Evolutionary conservation across 2,888 invertebrate genomes (phyloP), one percentile per base, ranked within the genome.

Genomic region (Cheilosia variabilis): DNA sequence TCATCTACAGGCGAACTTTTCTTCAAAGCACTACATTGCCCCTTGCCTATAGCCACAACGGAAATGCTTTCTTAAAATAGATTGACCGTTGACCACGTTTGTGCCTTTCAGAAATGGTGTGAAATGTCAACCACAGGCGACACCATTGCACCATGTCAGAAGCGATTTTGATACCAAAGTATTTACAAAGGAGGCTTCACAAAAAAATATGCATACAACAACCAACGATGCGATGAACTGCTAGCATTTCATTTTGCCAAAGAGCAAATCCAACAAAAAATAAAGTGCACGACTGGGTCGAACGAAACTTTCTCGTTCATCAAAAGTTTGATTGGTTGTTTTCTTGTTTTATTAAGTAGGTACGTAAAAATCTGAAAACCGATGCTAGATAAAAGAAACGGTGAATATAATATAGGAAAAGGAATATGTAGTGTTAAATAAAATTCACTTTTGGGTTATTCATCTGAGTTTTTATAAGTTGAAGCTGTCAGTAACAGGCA

Each of bases 51-150:
- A 27, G 27, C 27, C 9, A 31, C n/a, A 52, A n/a, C 63, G 5
- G 27, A 72, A 43, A 22, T 27, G 24, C 19, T 15, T 57, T 71
- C 53, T 76, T 15, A 62, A 72, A 77, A 72, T 72, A 72, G 66
- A 82, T 78, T 82, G 82, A 82, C 82, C 82, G 72, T 62, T 62
- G 72, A 60, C 78, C 57, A 58, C 50, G 69, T 53, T 69, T 71
- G 41, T 82, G 77, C 82, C 72, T 68, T 82, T 37, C 65, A 78
- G 82, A 82, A 72, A 77, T 82, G 78, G 82, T 82, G 82, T 82
- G 62, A 72, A 82, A 82, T 82, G 82, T 78, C 82, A 78, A 52
- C 66, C 58, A 22, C 82, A 82, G 82, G 66, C 77, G 66, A 78
- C 78, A 82, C 78, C 13, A 37, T 37, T 9, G 31, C 37, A 37